Conservation (phyloP, 2,888 invertebrate species). For the Cheilosia scutellata region DNA sequence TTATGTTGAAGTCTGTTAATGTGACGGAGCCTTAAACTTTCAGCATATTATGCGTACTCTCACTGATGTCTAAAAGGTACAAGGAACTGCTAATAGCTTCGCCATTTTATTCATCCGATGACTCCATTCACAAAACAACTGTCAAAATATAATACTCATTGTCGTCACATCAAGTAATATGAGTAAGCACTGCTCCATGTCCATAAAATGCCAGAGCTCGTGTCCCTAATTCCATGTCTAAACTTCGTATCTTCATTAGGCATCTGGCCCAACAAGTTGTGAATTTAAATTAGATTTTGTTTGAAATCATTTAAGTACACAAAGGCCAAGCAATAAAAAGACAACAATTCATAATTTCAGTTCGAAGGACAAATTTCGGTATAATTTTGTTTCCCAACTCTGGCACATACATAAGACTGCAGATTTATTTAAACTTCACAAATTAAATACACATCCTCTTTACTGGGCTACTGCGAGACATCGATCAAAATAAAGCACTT, state of each 20-base stretch:
- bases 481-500: conserved; percentile 70
- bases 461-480: conserved; percentile 42
- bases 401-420: not conserved
- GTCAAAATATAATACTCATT: no score
- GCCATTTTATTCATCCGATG: no score
- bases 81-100: no score
- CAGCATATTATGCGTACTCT: no score
- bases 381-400: not conserved
- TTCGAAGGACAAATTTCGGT: not conserved
- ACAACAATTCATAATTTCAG: not conserved
- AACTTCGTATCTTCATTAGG: not conserved
- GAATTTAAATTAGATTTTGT: conserved; percentile 4
- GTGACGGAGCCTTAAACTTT: no score
- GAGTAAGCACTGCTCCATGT: no score
- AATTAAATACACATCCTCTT: conserved; percentile 21
- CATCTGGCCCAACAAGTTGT: not conserved
- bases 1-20: no score
- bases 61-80: no score
- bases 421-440: not conserved
- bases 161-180: no score
- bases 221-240: not conserved
- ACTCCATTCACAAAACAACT: no score
- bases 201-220: no score
- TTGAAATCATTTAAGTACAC: not conserved
- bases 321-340: not conserved